These are phyloP conservation scores for Conomelus anceps DNA, from an alignment of 2,888 invertebrate genomes.

Conservation along the genomic window DNA sequence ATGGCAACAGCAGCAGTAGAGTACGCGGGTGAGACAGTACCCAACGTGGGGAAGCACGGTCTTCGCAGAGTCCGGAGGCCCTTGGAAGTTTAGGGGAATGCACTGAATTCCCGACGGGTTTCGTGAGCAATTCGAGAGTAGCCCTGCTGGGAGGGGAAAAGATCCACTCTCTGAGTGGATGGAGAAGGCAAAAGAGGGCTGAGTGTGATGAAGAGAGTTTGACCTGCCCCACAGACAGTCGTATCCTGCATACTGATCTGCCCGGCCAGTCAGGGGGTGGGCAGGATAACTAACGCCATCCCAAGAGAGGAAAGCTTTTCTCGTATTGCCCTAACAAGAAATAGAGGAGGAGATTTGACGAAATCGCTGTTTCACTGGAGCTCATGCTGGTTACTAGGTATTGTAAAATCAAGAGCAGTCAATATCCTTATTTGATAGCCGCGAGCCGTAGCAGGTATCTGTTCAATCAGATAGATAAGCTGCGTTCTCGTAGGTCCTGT, in stretches of 20 bases:
- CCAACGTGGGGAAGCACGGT: neutral
- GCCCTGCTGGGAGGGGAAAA: neutral
- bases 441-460: no score
- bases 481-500: no score
- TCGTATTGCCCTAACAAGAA: neutral
- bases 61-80: neutral
- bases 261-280: no score
- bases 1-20: neutral
- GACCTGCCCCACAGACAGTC: neutral
- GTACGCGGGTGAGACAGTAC: neutral
- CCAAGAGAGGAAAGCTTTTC: neutral
- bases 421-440: no score
- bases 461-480: no score
- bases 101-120: constrained; percentile 19
- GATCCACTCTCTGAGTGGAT: neutral
- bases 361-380: no score
- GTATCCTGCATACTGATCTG: neutral
- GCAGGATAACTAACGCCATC: neutral
- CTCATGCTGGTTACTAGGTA: no score
- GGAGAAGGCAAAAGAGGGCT: neutral
- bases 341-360: neutral
- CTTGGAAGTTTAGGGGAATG: constrained; percentile 8
- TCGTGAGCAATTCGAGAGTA: constrained; percentile 14
- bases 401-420: no score
- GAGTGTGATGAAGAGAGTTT: neutral